Evolutionary conservation across 92 coral and sea anemone species (phyloP), one percentile per base, ranked within the genome.

Genomic region (Plumapathes pennacea): DNA sequence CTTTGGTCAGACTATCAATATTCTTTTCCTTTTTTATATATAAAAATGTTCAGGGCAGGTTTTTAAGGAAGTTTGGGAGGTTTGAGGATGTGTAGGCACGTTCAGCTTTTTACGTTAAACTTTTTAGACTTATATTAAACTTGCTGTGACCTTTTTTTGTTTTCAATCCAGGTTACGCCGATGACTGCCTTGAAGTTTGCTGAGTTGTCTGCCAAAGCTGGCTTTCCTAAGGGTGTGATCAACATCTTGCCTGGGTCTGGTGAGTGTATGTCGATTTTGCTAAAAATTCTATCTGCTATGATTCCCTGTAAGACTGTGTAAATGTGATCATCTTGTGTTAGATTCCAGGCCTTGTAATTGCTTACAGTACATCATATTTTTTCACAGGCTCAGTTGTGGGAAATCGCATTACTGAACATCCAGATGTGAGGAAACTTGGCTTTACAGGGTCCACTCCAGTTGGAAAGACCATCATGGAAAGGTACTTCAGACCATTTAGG

Each of bases 161-260:
- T n/a, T n/a, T n/a, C n/a, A n/a, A n/a, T 14, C 25, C 25, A 84
- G 98, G 96, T 92, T 10, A 92, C 98, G 0, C 90, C 98, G 10
- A 66, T 92, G 94, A 92, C 98, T 1, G 96, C 98, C n/a, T 82
- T 92, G 47, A 92, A 92, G 77, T 92, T 89, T 81, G 96, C 89
- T 22, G 98, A 92, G 53, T 82, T 92, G 32, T 71, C 96, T 17
- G 98, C 96, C 5, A 84, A 65, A 23, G 98, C 96, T 54, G 98
- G 98, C 22, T 92, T 92, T 40, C 98, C 98, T 4, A 89, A 83
- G 53, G 98, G 98, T 42, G 98, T 92, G 31, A 81, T 92, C 66
- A 92, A 92, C 75, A 92, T 88, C 45, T 53, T 92, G 13, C 98
- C 96, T 67, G 98, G 98, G 34, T 89, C 98, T 57, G 98, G 98